These are phyloP conservation scores for Prinia subflava DNA, from an alignment of 2,113 vertebrate genomes.

Conservation along the genomic window DNA sequence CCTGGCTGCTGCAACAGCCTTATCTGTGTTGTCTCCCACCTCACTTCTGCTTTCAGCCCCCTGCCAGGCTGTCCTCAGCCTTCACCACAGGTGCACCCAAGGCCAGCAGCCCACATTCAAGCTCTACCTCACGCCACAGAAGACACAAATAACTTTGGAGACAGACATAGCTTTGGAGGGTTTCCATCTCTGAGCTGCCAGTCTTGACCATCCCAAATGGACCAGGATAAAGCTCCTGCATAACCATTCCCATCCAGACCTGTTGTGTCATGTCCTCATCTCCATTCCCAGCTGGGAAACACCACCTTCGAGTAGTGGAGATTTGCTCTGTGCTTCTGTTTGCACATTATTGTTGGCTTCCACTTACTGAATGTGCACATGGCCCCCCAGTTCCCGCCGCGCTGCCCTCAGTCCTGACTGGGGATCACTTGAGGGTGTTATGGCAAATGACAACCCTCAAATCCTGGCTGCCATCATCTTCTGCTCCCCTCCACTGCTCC, in stretches of 20 bases:
- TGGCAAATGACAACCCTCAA: background rate
- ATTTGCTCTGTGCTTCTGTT: background rate
- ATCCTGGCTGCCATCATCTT: background rate
- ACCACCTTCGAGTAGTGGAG: background rate
- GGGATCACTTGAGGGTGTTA: background rate
- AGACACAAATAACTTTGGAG: background rate
- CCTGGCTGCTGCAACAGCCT: fast-evolving
- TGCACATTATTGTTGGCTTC: background rate
- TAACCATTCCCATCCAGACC: background rate
- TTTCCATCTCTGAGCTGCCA: background rate
- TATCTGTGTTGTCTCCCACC: background rate
- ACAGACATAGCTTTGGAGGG: background rate
- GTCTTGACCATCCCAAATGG: background rate
- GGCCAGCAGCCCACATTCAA: background rate
- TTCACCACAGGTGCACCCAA: background rate
- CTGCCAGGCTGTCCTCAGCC: background rate
- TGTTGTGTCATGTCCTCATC: background rate
- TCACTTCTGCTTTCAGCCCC: background rate
- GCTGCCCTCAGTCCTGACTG: background rate
- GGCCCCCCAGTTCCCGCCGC: background rate
- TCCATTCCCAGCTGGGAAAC: background rate
- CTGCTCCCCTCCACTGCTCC: background rate
- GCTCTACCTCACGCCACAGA: fast-evolving
- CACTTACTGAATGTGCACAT: background rate
- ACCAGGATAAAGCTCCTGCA: background rate